These are phyloP conservation scores for Larimichthys crocea DNA, from an alignment of 2,113 vertebrate species.

Conservation along the genomic window DNA sequence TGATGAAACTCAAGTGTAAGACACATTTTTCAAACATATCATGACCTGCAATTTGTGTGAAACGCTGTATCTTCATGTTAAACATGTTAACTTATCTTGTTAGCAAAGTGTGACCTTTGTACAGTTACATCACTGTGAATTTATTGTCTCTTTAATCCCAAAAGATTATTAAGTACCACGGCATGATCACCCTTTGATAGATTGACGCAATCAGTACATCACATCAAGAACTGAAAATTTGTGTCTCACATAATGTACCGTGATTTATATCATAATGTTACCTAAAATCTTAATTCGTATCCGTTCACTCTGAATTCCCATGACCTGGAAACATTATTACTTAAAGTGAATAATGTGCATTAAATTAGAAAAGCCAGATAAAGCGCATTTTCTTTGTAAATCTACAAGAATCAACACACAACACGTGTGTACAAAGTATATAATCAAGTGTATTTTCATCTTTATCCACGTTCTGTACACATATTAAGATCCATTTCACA, in stretches of 20 bases:
- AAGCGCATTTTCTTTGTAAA: constrained; percentile 7
- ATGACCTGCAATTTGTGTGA: constrained; percentile 63
- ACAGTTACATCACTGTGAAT: constrained; percentile 31
- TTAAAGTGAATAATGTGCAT: not conserved
- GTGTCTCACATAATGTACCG: not conserved
- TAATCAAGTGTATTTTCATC: constrained; percentile 91
- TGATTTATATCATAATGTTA: constrained; percentile 15
- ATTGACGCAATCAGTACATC: not conserved
- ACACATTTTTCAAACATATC: constrained; percentile 64
- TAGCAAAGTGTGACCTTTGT: constrained; percentile 39
- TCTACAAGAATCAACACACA: constrained; percentile 66
- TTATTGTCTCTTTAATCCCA: constrained; percentile 23
- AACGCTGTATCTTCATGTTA: constrained; percentile 54
- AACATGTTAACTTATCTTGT: constrained; percentile 46
- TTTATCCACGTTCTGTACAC: constrained; percentile 90
- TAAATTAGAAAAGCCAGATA: not conserved
- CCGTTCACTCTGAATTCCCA: not conserved
- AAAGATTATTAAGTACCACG: constrained; percentile 9
- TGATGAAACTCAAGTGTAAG: constrained; percentile 82
- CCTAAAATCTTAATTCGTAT: constrained; percentile 11
- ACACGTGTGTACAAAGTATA: constrained; percentile 89
- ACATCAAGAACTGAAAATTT: not conserved
- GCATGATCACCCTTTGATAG: not conserved
- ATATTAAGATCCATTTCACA: constrained; percentile 89
- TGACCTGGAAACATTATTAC: not conserved